These are phyloP conservation scores for Pseudomyrmex flavicornis DNA, from an alignment of 1,140 invertebrate genomes.

Conservation along the genomic window DNA sequence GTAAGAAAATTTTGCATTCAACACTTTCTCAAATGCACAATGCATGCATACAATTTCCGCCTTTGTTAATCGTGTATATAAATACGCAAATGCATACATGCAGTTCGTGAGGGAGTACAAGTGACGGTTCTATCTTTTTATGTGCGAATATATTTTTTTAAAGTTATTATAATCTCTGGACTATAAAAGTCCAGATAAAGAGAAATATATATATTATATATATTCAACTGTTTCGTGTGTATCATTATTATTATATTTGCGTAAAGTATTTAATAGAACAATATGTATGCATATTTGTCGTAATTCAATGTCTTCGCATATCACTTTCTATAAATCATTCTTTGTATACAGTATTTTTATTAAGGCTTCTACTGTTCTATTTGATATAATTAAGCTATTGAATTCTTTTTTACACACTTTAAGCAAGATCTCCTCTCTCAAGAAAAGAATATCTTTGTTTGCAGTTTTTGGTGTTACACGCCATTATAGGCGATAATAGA, in stretches of 20 bases:
- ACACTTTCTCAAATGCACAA: conserved; percentile 34
- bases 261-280: conserved; percentile 40
- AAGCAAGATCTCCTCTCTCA: conserved; percentile 1
- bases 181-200: conserved; percentile 14
- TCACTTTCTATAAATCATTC: conserved; percentile 60
- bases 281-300: conserved; percentile 20
- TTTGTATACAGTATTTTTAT: conserved; percentile 44
- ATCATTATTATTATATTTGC: conserved; percentile 12
- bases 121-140: conserved; percentile 53
- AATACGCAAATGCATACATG: conserved; percentile 7
- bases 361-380: conserved; percentile 53
- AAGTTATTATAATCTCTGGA: conserved; percentile 59
- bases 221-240: conserved; percentile 46
- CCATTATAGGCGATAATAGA: neutral
- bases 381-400: conserved; percentile 45
- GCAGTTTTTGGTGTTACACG: neutral
- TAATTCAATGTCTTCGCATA: conserved; percentile 40
- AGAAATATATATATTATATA: conserved; percentile 48
- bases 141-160: conserved; percentile 47
- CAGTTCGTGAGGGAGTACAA: conserved; percentile 53
- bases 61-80: conserved; percentile 25
- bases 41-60: conserved; percentile 30
- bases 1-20: conserved; percentile 10
- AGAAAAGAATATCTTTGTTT: conserved; percentile 34
- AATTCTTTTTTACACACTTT: conserved; percentile 28